Evolutionary conservation across 2,113 vertebrate genomes (phyloP), one percentile per base, ranked within the genome.

Genomic region (Myrmecophaga tridactyla): DNA sequence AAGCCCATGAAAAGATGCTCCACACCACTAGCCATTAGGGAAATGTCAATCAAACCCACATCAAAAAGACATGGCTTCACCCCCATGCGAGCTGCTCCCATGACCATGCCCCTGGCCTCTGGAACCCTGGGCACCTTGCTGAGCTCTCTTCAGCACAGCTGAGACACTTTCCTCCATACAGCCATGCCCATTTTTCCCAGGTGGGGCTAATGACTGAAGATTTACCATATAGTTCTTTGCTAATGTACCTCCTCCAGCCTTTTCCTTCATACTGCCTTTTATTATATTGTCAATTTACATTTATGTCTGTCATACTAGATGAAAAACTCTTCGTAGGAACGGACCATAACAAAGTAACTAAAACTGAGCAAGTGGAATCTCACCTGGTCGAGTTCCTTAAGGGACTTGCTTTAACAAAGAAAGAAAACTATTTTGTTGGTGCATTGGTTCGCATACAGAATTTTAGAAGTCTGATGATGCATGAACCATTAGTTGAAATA

Each of bases 201-300:
- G 39, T 0, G 18, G 18, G 12, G 9, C 1, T 3, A 9, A 4
- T 15, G 0, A 7, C 82, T 86, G 18, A 3, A 0, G 10, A 13
- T 5, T 56, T 27, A 11, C n/a, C n/a, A 7, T 2, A 2, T 0
- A 4, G 15, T 0, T 18, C 43, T 41, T 53, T 34, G 70, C 23
- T 46, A n/a, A 6, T 0, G 0, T 4, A 67, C n/a, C 41, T 3
- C 36, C 20, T 2, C 4, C 6, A 39, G 77, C 21, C 15, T 56
- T 29, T 29, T 14, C 27, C 41, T 23, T 21, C 7, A 7, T 17
- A 4, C 46, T 27, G 1, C 13, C 27, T 80, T 18, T 53, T 29
- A 43, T 0, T 1, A 0, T 1, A 6, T 6, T 4, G 60, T 65
- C 76, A 25, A 36, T 34, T 25, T 31, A 21, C 1, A 7, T 0